Evolutionary conservation across 2,888 invertebrate species (phyloP).

Genomic region (Hemaris fuciformis): DNA sequence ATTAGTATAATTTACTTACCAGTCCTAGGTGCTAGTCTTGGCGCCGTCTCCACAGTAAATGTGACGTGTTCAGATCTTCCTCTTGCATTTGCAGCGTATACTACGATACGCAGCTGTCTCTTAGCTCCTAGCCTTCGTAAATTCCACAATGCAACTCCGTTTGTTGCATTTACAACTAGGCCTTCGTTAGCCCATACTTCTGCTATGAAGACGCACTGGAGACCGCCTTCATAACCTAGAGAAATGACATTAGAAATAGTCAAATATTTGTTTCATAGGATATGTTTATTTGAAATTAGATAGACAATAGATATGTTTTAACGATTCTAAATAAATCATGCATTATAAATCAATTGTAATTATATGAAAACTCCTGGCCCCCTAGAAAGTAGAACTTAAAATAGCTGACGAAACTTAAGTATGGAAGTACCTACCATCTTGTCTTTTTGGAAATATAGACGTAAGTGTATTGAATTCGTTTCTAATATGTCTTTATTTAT

Average conservation of each 20-base stretch:
- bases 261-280: too few relatives aligned
- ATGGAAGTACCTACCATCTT: too few relatives aligned
- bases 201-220: constrained; percentile 86
- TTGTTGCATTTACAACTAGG: constrained; percentile 85
- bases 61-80: constrained; percentile 89
- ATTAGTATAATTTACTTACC: constrained; percentile 53
- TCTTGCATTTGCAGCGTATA: constrained; percentile 92
- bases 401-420: too few relatives aligned
- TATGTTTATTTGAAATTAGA: too few relatives aligned
- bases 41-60: constrained; percentile 65
- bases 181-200: constrained; percentile 85
- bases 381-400: too few relatives aligned
- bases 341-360: too few relatives aligned
- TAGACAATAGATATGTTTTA: too few relatives aligned
- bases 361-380: too few relatives aligned
- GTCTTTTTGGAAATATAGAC: too few relatives aligned
- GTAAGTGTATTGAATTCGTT: neutral
- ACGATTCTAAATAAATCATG: too few relatives aligned
- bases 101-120: constrained; percentile 87
- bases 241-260: too few relatives aligned
- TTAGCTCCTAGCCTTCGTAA: constrained; percentile 90
- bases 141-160: constrained; percentile 87
- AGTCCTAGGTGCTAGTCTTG: constrained; percentile 60
- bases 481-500: neutral
- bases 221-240: constrained; percentile 89